phyloP scores from a whole-genome alignment of 2,797 vertebrate genomes.

The Ctenosaura bakeri region DNA sequence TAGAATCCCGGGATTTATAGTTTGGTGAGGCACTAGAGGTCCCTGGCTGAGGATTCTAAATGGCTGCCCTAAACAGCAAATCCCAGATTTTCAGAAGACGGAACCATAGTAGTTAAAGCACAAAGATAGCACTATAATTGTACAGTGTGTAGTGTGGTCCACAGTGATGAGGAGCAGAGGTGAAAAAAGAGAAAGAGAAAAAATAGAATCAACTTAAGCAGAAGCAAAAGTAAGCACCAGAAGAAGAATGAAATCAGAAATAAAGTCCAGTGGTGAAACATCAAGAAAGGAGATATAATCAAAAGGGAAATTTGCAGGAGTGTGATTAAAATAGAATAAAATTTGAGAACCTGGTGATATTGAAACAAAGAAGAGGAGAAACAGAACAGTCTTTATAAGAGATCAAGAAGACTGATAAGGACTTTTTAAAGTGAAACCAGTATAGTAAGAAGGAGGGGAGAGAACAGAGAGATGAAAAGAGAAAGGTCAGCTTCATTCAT shows the following conservation, averaged over 20 bases:
- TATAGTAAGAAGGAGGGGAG: not conserved
- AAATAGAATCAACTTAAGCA: not conserved
- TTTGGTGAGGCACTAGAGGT: no score
- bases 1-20: no score
- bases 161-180: not conserved
- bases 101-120: no score
- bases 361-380: not conserved
- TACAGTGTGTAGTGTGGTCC: not conserved
- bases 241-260: not conserved
- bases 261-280: not conserved
- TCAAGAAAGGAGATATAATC: not conserved
- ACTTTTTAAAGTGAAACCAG: not conserved
- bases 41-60: no score
- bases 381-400: not conserved
- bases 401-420: not conserved
- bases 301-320: not conserved
- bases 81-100: no score
- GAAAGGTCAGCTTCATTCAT: not conserved
- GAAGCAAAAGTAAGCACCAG: not conserved
- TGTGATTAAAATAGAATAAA: not conserved
- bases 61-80: no score
- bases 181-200: not conserved
- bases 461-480: not conserved
- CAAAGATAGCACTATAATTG: no score
- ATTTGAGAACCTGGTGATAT: not conserved